Evolutionary conservation across 2,113 vertebrate genomes (phyloP), one percentile per base, ranked within the genome.

Genomic region (Nothobranchius kuhntae): DNA sequence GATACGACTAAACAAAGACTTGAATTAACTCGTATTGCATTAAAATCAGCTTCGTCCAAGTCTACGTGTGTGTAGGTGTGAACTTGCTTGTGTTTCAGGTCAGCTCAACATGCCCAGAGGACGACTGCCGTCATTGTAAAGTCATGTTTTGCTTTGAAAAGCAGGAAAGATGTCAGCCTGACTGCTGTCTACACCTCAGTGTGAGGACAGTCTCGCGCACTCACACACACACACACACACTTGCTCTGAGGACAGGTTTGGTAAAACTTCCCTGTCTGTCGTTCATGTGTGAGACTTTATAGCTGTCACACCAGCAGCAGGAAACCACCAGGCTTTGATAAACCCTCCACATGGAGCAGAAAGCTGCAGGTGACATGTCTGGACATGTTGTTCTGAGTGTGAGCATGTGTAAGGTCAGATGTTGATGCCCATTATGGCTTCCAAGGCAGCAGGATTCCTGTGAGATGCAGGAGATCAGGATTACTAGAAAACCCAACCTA

Each of bases 201-300:
- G 40, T 73, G 67, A 84, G 75, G 3, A 30, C 61, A 58, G 55
- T 57, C 55, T 17, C 38, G 73, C 54, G 56, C 48, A 42, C 50
- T 54, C 47, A 56, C 38, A 61, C 59, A 56, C 36, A 50, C 44
- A 47, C 53, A 11, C 60, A 24, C 54, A 60, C 50, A 55, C 42
- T 64, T 50, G 61, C 70, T 68, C 82, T 53, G 51, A 83, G 71
- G 70, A 67, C 63, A 76, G 73, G 65, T 87, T 73, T 70, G 77
- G 84, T 85, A 85, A 87, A 89, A 86, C 76, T 68, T 84, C 35
- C 73, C 71, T 77, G 80, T 76, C 78, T 83, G 69, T 87, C 86
- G 82, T 89, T 89, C 80, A 89, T 85, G 76, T 87, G 74, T 72
- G 75, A 75, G 82, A 81, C 83, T 87, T 84, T 85, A 81, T 81